Conservation (phyloP, 2,113 vertebrate species). For the Cyanoramphus novaezelandiae region DNA sequence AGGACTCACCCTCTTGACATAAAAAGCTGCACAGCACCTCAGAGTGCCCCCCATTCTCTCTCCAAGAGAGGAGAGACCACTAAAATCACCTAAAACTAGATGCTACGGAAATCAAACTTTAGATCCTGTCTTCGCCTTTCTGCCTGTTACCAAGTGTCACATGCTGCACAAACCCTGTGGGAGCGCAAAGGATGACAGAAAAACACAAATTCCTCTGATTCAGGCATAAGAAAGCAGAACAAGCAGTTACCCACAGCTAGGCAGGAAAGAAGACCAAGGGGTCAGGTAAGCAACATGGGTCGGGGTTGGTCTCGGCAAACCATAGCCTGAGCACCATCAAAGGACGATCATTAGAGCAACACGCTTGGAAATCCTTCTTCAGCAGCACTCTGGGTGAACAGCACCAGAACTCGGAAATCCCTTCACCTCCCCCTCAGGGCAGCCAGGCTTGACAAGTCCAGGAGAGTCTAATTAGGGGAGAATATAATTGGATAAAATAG, state of each 20-base stretch:
- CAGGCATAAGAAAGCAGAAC: neutral
- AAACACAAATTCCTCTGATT: neutral
- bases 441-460: neutral
- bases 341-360: neutral
- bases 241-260: neutral
- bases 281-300: neutral
- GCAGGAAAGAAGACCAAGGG: neutral
- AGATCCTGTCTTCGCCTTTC: neutral
- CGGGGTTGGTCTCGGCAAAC: neutral
- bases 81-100: neutral
- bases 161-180: neutral
- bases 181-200: neutral
- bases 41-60: neutral
- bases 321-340: neutral
- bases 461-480: conserved; percentile 33
- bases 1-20: neutral
- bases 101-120: neutral
- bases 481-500: conserved; percentile 22
- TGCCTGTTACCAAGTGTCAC: neutral
- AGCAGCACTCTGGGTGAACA: neutral
- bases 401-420: neutral
- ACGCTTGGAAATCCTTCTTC: neutral
- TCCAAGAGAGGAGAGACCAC: neutral
- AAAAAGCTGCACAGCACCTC: neutral
- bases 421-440: neutral